A percentile compares a stretch with the other conserved stretches of the same genome.
Evolutionary conservation across 92 coral and sea anemone species (phyloP).

Genomic region (Porites rus): DNA sequence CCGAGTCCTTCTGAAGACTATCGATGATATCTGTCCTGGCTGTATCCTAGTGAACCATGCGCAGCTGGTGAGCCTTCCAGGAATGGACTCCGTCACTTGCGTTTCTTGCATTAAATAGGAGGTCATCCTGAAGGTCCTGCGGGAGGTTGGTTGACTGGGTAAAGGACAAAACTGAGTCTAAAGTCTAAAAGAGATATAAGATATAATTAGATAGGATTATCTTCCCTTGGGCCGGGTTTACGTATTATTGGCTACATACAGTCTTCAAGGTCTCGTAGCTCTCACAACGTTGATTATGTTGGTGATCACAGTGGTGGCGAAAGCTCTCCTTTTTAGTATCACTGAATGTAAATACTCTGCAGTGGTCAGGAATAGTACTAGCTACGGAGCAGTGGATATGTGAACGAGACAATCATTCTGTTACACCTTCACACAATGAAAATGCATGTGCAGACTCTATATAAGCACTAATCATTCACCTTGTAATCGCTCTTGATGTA

Average conservation of each 20-base stretch:
- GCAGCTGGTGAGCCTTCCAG: slow-evolving; percentile 46
- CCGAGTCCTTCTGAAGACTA: slow-evolving; percentile 19
- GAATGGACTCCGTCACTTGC: slow-evolving; percentile 44
- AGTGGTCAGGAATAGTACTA: slow-evolving; percentile 58
- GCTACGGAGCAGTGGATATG: slow-evolving; percentile 48
- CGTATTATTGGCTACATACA: slow-evolving; percentile 4
- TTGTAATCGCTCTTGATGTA: slow-evolving; percentile 9
- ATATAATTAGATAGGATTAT: slow-evolving; percentile 1
- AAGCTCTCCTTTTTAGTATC: slow-evolving; percentile 35
- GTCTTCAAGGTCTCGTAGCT: slow-evolving; percentile 45
- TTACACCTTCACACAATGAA: slow-evolving; percentile 23
- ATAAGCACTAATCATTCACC: slow-evolving; percentile 26
- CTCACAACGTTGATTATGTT: slow-evolving; percentile 46
- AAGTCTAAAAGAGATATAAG: slow-evolving; percentile 4
- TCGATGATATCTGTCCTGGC: slow-evolving; percentile 50
- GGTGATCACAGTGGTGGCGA: slow-evolving; percentile 34
- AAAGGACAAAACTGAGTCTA: slow-evolving; percentile 34
- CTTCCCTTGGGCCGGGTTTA: not conserved
- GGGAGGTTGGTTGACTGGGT: slow-evolving; percentile 40
- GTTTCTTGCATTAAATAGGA: slow-evolving; percentile 35
- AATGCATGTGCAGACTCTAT: slow-evolving; percentile 2
- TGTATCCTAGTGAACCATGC: slow-evolving; percentile 49
- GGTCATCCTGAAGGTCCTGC: slow-evolving; percentile 42
- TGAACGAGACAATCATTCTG: slow-evolving; percentile 23
- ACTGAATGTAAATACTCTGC: slow-evolving; percentile 49